Base-by-base conservation (phyloP, 2,113 vertebrate species). In the Zootoca vivipara region DNA sequence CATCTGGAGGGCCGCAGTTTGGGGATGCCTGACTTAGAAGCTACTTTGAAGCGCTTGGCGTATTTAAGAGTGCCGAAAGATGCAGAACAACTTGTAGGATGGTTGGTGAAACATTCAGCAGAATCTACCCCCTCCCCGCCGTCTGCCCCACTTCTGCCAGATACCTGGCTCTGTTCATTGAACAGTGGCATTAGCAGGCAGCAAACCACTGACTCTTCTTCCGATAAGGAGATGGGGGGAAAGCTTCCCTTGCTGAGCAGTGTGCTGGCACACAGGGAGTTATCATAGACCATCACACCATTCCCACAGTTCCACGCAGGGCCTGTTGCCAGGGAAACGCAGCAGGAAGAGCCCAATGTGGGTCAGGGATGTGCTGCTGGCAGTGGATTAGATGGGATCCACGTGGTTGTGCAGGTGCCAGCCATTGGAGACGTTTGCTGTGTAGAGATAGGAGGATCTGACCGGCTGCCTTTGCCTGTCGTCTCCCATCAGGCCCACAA, bases 311-410 rank as follows among this genome's bases (percentile, higher is more conserved):
- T 87, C 52, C 26, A 30, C 6, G 3, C 73, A 77, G 13, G 2
- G 56, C 69, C 22, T 5, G 72, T 83, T 83, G 73, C 62, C 80
- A 88, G 33, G 40, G 87, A 26, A 88, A 88, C 87, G 7, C 80
- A 77, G 87, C 80, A 83, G 72, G 80, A 46, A 52, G 62, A 75
- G 80, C 87, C 80, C 73, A 83, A 88, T 88, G 58, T 88, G 87
- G 87, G 87, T 88, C 87, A 88, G 22, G 72, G 72, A 46, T 64
- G 64, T 13, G 80, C 87, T 88, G 80, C 40, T 77, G 80, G 87
- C 80, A 35, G 26, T 83, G 87, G 87, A 75, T 88, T 77, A 83
- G 40, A 26, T 35, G 62, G 26, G 58, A 78, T 10, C 85, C 85
- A 86, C n/a, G 65, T 80, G 87, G 58, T 40, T 30, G 40, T 16